phyloP scores from a whole-genome alignment of 2,113 vertebrate species.

The Paralichthys olivaceus region DNA sequence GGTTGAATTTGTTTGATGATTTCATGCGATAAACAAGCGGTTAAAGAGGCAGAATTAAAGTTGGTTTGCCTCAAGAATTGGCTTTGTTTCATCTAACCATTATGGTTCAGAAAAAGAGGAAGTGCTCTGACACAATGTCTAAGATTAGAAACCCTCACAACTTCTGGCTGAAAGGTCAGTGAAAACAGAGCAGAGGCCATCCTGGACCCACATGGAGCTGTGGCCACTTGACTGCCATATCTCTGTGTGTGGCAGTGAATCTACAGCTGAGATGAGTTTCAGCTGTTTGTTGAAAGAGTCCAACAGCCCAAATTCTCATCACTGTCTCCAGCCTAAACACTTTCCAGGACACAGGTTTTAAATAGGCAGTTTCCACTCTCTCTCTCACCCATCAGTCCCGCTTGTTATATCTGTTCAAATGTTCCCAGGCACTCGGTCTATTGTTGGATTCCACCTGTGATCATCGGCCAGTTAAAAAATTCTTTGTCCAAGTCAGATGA shows the following conservation, averaged over 20 bases:
- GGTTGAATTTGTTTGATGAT: background rate
- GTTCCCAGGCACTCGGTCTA: conserved; percentile 44
- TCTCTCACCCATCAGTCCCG: conserved; percentile 3
- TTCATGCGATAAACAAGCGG: background rate
- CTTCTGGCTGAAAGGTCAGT: conserved; percentile 50
- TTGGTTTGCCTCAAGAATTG: background rate
- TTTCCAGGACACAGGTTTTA: conserved; percentile 61
- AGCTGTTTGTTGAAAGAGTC: conserved; percentile 77
- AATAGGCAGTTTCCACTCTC: conserved; percentile 61
- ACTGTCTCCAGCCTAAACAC: conserved; percentile 73
- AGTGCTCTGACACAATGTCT: conserved; percentile 22
- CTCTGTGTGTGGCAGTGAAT: conserved; percentile 68
- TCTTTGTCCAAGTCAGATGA: conserved; percentile 46
- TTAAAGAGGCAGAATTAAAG: background rate
- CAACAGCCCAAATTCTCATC: conserved; percentile 56
- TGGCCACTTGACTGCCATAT: conserved; percentile 66
- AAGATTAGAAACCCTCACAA: conserved; percentile 55
- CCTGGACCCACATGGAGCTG: conserved; percentile 57
- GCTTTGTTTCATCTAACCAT: conserved; percentile 2
- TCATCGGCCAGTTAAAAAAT: conserved; percentile 31
- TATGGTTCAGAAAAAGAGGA: conserved; percentile 12
- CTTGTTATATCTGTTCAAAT: conserved; percentile 52
- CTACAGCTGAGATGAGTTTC: conserved; percentile 66
- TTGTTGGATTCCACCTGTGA: conserved; percentile 57
- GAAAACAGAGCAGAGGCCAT: conserved; percentile 44